Evolutionary conservation across 2,888 invertebrate species (phyloP), one percentile per base, ranked within the genome.

Genomic region (Arrhopalites spinosus): DNA sequence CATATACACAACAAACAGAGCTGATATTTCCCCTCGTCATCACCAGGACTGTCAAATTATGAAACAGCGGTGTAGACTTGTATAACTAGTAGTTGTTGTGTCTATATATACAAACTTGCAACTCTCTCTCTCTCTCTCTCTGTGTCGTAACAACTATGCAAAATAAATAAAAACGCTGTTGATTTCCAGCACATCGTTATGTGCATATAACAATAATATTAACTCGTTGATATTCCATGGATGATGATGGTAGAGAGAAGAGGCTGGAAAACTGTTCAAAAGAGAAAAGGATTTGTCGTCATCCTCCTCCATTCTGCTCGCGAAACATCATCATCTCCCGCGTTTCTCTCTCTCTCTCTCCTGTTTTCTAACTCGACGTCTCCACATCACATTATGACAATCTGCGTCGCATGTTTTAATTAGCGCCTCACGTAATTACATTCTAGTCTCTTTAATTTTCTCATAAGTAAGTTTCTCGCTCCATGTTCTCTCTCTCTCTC

Each of bases 341-440:
- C 70, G 23, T 70, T 53, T 20, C 29, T 61, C 23, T 27, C 73
- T 74, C 74, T 72, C 69, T 66, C 64, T 73, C 75, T 71, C 69
- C 77, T 61, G 17, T 2, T n/a, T 11, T 5, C 30, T 23, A 43
- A 67, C 7, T 43, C 66, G 30, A 67, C 66, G 43, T 56, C 73
- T 76, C 78, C 78, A 79, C 79, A 77, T 82, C 79, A 81, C 82
- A 82, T 82, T 82, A 82, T 82, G 82, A 81, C 82, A 82, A 82
- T 82, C 82, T 82, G 82, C 75, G 77, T 80, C 80, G 75, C 79
- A 74, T 77, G 80, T 82, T 81, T 82, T 82, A 82, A 82, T 82
- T 82, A 80, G 82, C 80, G 79, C 78, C 78, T 78, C 78, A 81
- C 78, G 78, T 81, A 82, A 82, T 81, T 82, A 82, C 76, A 69